phyloP scores from a whole-genome alignment of 2,888 invertebrate species.

The Drosophila villosipedis region DNA sequence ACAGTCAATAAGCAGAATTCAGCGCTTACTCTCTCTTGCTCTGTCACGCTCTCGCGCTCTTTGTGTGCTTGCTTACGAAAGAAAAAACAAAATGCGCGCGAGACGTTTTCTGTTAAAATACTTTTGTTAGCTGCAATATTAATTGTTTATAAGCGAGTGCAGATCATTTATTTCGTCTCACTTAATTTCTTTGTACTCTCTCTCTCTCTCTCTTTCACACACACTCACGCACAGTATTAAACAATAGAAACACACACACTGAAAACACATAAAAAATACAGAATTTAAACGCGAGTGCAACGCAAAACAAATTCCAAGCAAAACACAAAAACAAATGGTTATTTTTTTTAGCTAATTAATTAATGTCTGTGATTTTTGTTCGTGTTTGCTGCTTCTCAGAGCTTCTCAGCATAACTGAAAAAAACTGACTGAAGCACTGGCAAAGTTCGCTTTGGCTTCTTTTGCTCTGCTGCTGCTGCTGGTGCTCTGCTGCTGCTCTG shows the following conservation, averaged over 20 bases:
- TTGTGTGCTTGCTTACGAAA: slow-evolving; percentile 52
- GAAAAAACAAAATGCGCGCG: slow-evolving; percentile 72
- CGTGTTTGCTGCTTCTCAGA: slow-evolving; percentile 83
- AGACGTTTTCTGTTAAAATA: slow-evolving; percentile 57
- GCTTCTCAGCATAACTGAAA: slow-evolving; percentile 82
- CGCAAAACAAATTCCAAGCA: slow-evolving; percentile 65
- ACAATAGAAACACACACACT: slow-evolving; percentile 23
- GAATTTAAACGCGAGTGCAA: slow-evolving; percentile 49
- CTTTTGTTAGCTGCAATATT: slow-evolving; percentile 43
- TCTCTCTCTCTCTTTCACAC: slow-evolving; percentile 12
- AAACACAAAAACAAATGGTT: slow-evolving; percentile 37
- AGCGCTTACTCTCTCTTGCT: slow-evolving; percentile 26
- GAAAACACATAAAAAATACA: slow-evolving; percentile 34
- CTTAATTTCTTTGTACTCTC: slow-evolving; percentile 7
- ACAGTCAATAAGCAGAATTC: slow-evolving; percentile 50
- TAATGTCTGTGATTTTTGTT: slow-evolving; percentile 58
- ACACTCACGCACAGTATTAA: slow-evolving; percentile 13
- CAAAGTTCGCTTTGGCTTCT: slow-evolving; percentile 56
- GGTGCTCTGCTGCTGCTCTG: slow-evolving; percentile 1
- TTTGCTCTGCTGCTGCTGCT: slow-evolving; percentile 6
- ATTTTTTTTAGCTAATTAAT: slow-evolving; percentile 22
- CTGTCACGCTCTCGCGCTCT: slow-evolving; percentile 22
- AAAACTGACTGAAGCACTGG: slow-evolving; percentile 41
- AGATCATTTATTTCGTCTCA: slow-evolving; percentile 26
- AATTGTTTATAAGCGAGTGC: slow-evolving; percentile 37